Base-by-base conservation (phyloP, 92 coral and sea anemone species). In the Umimayanthus kanabou region DNA sequence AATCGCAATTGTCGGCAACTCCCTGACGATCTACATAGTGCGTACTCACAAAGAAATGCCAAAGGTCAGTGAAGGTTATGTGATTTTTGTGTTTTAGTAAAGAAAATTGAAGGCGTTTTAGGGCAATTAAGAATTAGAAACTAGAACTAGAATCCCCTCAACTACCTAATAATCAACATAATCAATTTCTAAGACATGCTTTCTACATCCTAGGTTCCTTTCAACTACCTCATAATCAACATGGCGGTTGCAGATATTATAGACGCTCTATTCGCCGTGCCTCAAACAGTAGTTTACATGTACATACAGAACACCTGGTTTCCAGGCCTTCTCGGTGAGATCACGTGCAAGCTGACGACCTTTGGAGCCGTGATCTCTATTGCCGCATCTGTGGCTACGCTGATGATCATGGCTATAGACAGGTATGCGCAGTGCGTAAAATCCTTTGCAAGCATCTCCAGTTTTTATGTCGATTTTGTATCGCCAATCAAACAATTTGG, bases 31-130 rank as follows among this genome's bases (percentile, higher is more conserved):
- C 64, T 83, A 45, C 67, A 40, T 83, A 18, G 87, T 83, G 40
- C 64, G 87, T 37, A 83, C 87, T 0, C 47, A 83, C 87, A 83
- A 83, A 14, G 87, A 83, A n/a, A 83, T 83, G 87, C 64, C 66
- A 23, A 83, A 83, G 87, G 87, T 33, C 37, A 33, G 37, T 33
- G 37, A 33, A 33, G 37, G 37, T 70, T 13, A 42, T 23, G 37
- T 61, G 26, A 18, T 57, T 1, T 57, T 57, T 15, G 65, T 57
- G 23, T 57, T 22, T 16, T 6, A 61, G 25, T 61, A 61, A 61
- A 61, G 67, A n/a, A 61, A 61, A 61, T 16, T 22, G 67, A 61
- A 61, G 67, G 18, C 67, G 3, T 18, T 61, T 22, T 4, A 61
- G 67, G 4, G 25, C 25, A 61, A 20, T 61, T 2, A 3, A 61